phyloP scores from a whole-genome alignment of 2,888 invertebrate genomes.

The Microctonus brassicae region DNA sequence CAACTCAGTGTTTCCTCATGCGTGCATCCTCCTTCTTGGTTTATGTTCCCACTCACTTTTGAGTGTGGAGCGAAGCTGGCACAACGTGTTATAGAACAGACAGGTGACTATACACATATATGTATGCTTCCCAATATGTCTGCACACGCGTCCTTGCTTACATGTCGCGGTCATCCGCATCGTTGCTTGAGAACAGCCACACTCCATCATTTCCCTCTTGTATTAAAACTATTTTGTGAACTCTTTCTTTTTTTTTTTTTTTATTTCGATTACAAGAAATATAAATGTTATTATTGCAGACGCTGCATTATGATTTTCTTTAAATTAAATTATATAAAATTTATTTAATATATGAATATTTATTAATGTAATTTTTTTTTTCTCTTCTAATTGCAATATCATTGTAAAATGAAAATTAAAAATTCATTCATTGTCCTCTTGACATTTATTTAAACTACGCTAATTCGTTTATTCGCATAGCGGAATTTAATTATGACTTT shows the following conservation, averaged over 20 bases:
- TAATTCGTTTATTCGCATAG: neutral
- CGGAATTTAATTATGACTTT: neutral
- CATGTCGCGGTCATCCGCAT: neutral
- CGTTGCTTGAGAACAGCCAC: neutral
- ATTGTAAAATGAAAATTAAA: too few species aligned
- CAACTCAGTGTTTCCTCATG: slow-evolving; percentile 46
- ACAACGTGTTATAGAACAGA: neutral
- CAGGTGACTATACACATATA: neutral
- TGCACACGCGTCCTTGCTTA: neutral
- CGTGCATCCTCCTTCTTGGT: slow-evolving; percentile 44
- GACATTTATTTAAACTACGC: neutral
- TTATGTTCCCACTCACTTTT: slow-evolving; percentile 27
- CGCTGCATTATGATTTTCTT: too few species aligned
- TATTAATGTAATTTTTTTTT: too few species aligned
- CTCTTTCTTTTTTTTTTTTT: neutral
- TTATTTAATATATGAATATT: too few species aligned
- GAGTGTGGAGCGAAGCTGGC: slow-evolving; percentile 11
- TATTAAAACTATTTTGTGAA: neutral
- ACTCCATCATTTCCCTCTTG: neutral
- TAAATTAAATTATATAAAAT: too few species aligned
- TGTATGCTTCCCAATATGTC: neutral
- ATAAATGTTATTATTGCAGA: too few species aligned
- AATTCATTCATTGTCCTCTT: too few species aligned
- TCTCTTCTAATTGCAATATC: too few species aligned
- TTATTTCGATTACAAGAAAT: neutral